Evolutionary conservation across 2,797 vertebrate genomes (phyloP).

Genomic region (Pogonophryne albipinna): DNA sequence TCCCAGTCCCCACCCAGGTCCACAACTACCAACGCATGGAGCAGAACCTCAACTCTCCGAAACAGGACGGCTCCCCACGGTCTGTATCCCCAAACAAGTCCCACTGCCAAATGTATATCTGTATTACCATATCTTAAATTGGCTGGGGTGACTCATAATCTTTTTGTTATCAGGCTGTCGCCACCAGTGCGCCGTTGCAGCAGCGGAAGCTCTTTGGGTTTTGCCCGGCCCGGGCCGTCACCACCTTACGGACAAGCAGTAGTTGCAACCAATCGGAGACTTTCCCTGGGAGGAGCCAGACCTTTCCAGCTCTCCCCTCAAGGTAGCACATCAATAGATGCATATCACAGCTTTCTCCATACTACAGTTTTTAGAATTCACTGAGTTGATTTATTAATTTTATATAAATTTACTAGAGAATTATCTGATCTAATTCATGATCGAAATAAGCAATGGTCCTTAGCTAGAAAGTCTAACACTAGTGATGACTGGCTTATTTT

Average conservation of each 20-base stretch:
- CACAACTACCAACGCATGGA: slow-evolving; percentile 97
- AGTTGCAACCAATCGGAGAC: slow-evolving; percentile 82
- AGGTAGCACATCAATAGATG: slow-evolving; percentile 78
- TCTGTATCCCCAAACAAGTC: slow-evolving; percentile 68
- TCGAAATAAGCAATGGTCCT: no score
- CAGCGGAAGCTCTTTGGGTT: slow-evolving; percentile 88
- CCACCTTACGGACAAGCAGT: slow-evolving; percentile 86
- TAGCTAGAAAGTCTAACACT: no score
- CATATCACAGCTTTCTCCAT: not conserved
- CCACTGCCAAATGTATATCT: not conserved
- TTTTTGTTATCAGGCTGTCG: slow-evolving; percentile 75
- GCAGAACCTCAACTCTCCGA: slow-evolving; percentile 91
- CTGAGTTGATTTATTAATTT: not conserved
- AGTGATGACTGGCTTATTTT: no score
- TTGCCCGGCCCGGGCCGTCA: slow-evolving; percentile 86
- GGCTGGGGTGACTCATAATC: not conserved
- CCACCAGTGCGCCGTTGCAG: slow-evolving; percentile 86
- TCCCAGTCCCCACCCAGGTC: slow-evolving; percentile 96
- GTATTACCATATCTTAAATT: not conserved
- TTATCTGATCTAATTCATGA: no score
- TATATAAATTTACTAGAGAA: no score
- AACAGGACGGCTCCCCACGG: slow-evolving; percentile 87
- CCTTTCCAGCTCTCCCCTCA: slow-evolving; percentile 91
- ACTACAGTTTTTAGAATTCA: not conserved
- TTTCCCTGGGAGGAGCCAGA: slow-evolving; percentile 91